Evolutionary conservation across 2,888 invertebrate genomes (phyloP).

Genomic region (Camponotus fellah): DNA sequence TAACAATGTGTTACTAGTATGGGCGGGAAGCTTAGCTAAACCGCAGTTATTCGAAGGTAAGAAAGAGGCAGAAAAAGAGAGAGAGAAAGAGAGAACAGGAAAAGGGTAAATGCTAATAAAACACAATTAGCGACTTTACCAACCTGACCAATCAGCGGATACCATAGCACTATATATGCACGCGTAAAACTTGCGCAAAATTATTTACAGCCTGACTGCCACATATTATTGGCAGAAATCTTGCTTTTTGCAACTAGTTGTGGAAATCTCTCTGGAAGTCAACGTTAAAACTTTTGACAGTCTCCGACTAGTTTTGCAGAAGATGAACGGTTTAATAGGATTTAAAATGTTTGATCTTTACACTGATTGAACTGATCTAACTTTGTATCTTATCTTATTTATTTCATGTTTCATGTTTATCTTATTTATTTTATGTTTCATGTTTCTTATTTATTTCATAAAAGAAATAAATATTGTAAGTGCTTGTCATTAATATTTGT

Average conservation of each 20-base stretch:
- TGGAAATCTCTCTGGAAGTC: slow-evolving; percentile 14
- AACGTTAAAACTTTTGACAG: slow-evolving; percentile 25
- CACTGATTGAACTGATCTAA: no score
- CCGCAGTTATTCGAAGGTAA: slow-evolving; percentile 70
- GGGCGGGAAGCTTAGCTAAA: slow-evolving; percentile 78
- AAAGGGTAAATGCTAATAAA: slow-evolving; percentile 82
- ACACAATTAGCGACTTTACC: slow-evolving; percentile 83
- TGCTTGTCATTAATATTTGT: not conserved
- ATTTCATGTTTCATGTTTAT: not conserved
- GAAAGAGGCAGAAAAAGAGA: slow-evolving; percentile 13
- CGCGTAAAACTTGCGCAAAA: slow-evolving; percentile 79
- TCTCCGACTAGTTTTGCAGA: not conserved
- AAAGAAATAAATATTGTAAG: not conserved
- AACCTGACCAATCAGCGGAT: slow-evolving; percentile 80
- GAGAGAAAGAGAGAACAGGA: slow-evolving; percentile 13
- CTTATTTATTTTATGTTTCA: no score
- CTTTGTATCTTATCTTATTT: not conserved
- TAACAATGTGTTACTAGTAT: slow-evolving; percentile 82
- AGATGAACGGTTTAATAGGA: not conserved
- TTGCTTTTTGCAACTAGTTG: slow-evolving; percentile 72
- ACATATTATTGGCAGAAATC: slow-evolving; percentile 70
- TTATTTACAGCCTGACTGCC: slow-evolving; percentile 80
- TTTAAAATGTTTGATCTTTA: not conserved
- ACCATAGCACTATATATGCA: slow-evolving; percentile 69
- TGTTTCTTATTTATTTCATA: not conserved